Conservation (phyloP, 53 echinoderm and acorn worm genomes). For the Stichopus horrens region DNA sequence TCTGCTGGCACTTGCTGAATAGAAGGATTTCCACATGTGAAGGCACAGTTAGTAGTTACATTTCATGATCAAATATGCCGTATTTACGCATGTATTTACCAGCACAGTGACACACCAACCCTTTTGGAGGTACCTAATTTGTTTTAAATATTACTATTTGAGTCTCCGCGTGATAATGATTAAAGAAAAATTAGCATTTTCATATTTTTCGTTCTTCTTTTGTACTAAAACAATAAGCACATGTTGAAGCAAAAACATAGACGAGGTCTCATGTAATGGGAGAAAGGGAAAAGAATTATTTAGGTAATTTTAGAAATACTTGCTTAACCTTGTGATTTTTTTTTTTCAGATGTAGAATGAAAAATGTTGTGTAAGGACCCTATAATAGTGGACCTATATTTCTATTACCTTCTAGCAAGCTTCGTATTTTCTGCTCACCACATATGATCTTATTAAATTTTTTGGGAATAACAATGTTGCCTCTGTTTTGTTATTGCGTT, state of each 20-base stretch:
- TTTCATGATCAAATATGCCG: no score
- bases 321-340: neutral
- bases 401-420: constrained; percentile 40
- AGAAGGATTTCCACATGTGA: no score
- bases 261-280: neutral
- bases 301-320: constrained; percentile 9
- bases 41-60: no score
- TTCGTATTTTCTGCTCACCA: constrained; percentile 34
- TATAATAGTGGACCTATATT: neutral
- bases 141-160: neutral
- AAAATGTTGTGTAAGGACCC: constrained; percentile 23
- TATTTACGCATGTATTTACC: neutral
- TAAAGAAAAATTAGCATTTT: neutral
- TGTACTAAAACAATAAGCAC: neutral
- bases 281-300: neutral
- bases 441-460: neutral
- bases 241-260: neutral
- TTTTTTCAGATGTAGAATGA: constrained; percentile 1
- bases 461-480: neutral
- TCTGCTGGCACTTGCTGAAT: no score
- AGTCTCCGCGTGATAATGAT: neutral
- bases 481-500: no score
- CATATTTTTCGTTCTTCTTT: neutral
- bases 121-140: neutral
- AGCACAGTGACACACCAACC: neutral